Evolutionary conservation across 2,113 vertebrate genomes (phyloP).

Genomic region (Fulica atra): DNA sequence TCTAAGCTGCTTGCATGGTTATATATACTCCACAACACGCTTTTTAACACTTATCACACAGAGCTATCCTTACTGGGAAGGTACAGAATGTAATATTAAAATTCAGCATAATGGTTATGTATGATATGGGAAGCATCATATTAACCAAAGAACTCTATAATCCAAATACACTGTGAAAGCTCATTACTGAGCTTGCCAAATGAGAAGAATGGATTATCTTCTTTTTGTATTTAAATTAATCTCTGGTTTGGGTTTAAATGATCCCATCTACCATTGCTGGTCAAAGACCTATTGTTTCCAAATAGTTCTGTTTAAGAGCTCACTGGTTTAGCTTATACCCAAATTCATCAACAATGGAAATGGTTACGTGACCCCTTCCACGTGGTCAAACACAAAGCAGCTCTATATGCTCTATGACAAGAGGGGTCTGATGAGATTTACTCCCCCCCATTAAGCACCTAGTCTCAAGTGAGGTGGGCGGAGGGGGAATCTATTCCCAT

Average conservation of each 20-base stretch:
- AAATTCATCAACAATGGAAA: not conserved
- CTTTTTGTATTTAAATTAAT: not conserved
- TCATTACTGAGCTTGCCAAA: not conserved
- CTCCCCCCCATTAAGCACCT: not conserved
- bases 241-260: not conserved
- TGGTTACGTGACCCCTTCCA: not conserved
- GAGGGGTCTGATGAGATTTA: not conserved
- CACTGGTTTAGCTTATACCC: not conserved
- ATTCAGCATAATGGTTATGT: not conserved
- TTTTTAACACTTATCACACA: not conserved
- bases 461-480: not conserved
- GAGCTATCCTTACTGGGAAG: not conserved
- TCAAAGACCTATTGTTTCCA: not conserved
- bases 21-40: accelerated
- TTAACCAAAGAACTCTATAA: not conserved
- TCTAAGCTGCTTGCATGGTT: not conserved
- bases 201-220: not conserved
- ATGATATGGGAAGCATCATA: not conserved
- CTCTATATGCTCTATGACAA: not conserved
- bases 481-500: not conserved
- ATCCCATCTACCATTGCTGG: not conserved
- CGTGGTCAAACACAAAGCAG: not conserved
- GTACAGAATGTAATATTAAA: not conserved
- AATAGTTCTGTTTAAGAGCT: not conserved
- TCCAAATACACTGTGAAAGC: not conserved